A percentile compares a stretch with the other conserved stretches of the same genome.
Evolutionary conservation across 2,797 vertebrate genomes (phyloP).

Genomic region (Coendou prehensilis): DNA sequence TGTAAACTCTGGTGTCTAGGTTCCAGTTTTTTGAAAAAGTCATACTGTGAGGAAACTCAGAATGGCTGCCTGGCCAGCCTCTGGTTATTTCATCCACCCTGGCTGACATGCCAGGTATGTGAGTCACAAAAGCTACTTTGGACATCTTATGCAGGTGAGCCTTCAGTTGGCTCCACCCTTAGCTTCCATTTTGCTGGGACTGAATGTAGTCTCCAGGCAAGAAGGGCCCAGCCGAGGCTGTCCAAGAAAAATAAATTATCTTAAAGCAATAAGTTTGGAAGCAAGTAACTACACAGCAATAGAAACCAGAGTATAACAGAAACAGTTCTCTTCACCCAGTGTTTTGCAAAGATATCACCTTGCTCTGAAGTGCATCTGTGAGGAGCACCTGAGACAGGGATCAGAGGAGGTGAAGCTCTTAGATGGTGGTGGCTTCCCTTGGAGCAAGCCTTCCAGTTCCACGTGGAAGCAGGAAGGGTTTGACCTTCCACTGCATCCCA

Average conservation of each 20-base stretch:
- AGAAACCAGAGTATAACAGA: background rate
- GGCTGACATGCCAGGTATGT: background rate
- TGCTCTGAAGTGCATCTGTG: background rate
- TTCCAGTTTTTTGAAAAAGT: background rate
- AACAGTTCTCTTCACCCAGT: background rate
- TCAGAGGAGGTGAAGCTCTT: background rate
- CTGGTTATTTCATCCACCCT: background rate
- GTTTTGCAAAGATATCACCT: background rate
- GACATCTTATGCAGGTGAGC: accelerated
- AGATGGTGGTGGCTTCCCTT: background rate
- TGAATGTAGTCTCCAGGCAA: background rate
- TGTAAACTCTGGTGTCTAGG: background rate
- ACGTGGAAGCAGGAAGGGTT: background rate
- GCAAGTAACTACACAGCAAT: background rate
- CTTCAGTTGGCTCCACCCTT: background rate
- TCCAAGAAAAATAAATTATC: background rate
- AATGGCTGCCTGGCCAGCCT: background rate
- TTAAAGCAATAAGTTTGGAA: background rate
- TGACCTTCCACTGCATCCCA: background rate
- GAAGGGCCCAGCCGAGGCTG: background rate
- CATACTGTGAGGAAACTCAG: background rate
- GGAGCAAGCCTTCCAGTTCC: no score
- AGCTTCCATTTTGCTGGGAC: background rate
- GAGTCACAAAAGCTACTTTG: background rate
- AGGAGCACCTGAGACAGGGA: background rate